Evolutionary conservation across 2,797 vertebrate species (phyloP).

Genomic region (Parotocinclus haroldoi): DNA sequence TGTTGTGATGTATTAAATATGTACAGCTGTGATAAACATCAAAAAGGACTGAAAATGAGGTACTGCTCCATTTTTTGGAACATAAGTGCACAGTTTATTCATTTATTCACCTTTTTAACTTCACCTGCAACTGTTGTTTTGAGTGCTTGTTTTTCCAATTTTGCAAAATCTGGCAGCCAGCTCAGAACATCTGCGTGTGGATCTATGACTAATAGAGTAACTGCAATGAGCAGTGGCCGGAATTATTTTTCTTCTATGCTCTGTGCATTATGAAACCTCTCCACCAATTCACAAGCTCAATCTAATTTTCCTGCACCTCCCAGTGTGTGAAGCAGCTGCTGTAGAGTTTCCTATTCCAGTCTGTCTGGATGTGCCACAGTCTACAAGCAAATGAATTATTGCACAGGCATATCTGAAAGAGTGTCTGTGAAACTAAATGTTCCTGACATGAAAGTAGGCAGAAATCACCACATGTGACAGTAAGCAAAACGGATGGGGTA

Average conservation of each 20-base stretch:
- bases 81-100: slow-evolving; percentile 26
- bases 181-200: slow-evolving; percentile 49
- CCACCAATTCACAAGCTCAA: slow-evolving; percentile 49
- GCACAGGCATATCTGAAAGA: slow-evolving; percentile 27
- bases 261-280: slow-evolving; percentile 48
- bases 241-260: slow-evolving; percentile 39
- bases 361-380: slow-evolving; percentile 30
- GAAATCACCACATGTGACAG: slow-evolving; percentile 25
- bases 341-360: slow-evolving; percentile 39
- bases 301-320: slow-evolving; percentile 49
- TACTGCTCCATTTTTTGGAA: slow-evolving; percentile 34
- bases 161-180: slow-evolving; percentile 37
- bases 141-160: slow-evolving; percentile 40
- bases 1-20: slow-evolving; percentile 12
- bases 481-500: slow-evolving; percentile 17
- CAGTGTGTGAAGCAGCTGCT: slow-evolving; percentile 48
- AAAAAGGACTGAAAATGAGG: slow-evolving; percentile 14
- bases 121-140: slow-evolving; percentile 38
- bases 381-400: slow-evolving; percentile 34
- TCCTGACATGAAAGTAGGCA: slow-evolving; percentile 24
- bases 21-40: slow-evolving; percentile 17
- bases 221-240: slow-evolving; percentile 38
- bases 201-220: slow-evolving; percentile 46
- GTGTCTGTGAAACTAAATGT: slow-evolving; percentile 27
- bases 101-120: slow-evolving; percentile 38